Percentiles rank a stretch among this genome's conserved stretches.
phyloP scores from a whole-genome alignment of 2,888 invertebrate genomes.

The Sialis fuliginosa region DNA sequence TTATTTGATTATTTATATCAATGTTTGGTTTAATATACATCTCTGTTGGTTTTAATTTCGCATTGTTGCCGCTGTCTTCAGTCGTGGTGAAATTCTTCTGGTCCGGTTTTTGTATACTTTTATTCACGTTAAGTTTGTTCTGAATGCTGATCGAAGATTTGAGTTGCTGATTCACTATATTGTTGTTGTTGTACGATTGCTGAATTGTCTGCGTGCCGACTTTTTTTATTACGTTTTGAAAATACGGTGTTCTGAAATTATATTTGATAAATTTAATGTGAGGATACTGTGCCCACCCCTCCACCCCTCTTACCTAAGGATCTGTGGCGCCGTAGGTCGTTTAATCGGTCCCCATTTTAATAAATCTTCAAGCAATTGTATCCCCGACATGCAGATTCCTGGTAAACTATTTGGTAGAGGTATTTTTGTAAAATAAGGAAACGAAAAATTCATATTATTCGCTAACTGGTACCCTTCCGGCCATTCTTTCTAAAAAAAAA shows the following conservation, averaged over 20 bases:
- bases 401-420: conserved; percentile 65
- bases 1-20: no score
- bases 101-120: no score
- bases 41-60: conserved; percentile 12
- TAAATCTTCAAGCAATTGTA: conserved; percentile 70
- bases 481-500: conserved; percentile 58
- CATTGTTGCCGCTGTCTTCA: not conserved
- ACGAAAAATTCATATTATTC: conserved; percentile 85
- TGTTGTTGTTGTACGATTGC: no score
- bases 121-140: no score
- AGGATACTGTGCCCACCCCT: no score
- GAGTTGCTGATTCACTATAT: no score
- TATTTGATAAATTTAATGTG: no score
- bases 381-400: conserved; percentile 64
- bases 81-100: no score
- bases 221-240: conserved; percentile 1
- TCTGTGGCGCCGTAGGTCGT: conserved; percentile 79
- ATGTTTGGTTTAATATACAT: no score
- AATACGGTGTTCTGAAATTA: conserved; percentile 1
- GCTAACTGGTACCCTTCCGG: conserved; percentile 88
- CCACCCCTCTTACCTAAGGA: conserved; percentile 25
- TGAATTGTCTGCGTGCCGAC: no score
- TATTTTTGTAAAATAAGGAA: conserved; percentile 74
- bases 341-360: conserved; percentile 84
- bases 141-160: not conserved